Base-by-base conservation (phyloP, 2,888 invertebrate species). In the Drosophila anomelani region DNA sequence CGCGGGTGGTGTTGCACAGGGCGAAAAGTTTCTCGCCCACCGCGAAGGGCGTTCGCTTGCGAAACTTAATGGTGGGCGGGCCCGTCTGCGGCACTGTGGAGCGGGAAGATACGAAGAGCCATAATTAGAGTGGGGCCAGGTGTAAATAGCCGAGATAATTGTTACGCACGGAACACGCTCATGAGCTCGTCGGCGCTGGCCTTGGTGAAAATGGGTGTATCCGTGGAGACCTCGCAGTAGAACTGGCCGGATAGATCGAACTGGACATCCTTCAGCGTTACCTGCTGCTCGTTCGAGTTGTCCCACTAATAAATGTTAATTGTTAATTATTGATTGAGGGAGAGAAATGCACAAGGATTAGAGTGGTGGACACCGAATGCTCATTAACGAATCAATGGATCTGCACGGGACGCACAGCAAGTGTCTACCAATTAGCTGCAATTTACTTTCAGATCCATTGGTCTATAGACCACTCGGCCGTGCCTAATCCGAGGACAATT, bases 131-230 rank as follows among this genome's bases (percentile, higher is more conserved):
- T 41, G 59, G 60, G 54, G 12, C 17, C 41, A 54, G 54, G 55
- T 70, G 53, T 8, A 58, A 57, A 56, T 70, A 47, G 61, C 32
- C 26, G 53, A 26, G 58, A 13, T 44, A 69, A 70, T 78, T 55
- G 67, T 53, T 75, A 94, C 96, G 94, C 92, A 97, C 97, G 95
- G 93, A 96, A 96, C 71, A 97, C 95, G 89, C 95, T 96, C 84
- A 97, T 93, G 92, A 96, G 95, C 91, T 96, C 96, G 86, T 94
- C 94, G 85, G 95, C 95, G 38, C 97, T 96, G 83, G 95, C 95
- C 93, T 96, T 96, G 43, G 96, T 96, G 92, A 96, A 97, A 88
- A 97, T 95, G 75, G 97, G 96, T 55, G 96, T 95, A 90, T 96
- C 95, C 89, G 96, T 95, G 62, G 97, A 96, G 32, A 97, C 96